A percentile compares a stretch with the other conserved stretches of the same genome.
Conservation (phyloP, 2,113 vertebrate genomes). For the Coracopsis vasa region DNA sequence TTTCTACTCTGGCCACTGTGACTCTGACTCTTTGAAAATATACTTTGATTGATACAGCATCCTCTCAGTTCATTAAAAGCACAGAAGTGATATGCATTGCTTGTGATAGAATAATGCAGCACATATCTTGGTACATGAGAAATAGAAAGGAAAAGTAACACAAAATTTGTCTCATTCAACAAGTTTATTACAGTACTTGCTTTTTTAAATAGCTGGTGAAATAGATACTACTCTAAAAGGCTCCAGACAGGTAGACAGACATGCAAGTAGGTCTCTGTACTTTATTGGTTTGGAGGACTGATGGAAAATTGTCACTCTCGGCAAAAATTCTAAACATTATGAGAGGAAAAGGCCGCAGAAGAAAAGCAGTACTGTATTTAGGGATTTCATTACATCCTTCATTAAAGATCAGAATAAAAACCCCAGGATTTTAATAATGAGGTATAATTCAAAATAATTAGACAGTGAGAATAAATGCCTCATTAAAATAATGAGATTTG, state of each 20-base stretch:
- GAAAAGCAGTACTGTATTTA: not conserved
- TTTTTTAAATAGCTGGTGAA: not conserved
- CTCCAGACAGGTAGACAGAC: not conserved
- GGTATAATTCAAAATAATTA: slow-evolving; percentile 56
- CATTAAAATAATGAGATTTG: slow-evolving; percentile 25
- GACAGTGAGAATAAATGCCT: slow-evolving; percentile 13
- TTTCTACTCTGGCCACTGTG: not conserved
- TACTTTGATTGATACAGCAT: not conserved
- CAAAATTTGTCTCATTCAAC: not conserved
- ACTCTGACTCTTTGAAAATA: not conserved
- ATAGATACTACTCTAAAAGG: not conserved
- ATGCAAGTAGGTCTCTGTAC: not conserved
- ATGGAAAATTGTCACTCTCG: not conserved
- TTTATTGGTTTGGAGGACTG: not conserved
- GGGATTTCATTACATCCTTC: slow-evolving; percentile 32
- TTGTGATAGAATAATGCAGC: not conserved
- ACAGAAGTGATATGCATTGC: not conserved
- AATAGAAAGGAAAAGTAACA: not conserved
- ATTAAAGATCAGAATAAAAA: slow-evolving; percentile 65
- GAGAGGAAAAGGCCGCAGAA: not conserved
- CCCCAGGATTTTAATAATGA: slow-evolving; percentile 35
- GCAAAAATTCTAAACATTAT: not conserved
- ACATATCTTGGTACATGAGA: not conserved
- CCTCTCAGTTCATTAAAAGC: not conserved
- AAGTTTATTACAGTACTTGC: not conserved